phyloP scores from a whole-genome alignment of 2,797 vertebrate genomes.

The Microhierax caerulescens region DNA sequence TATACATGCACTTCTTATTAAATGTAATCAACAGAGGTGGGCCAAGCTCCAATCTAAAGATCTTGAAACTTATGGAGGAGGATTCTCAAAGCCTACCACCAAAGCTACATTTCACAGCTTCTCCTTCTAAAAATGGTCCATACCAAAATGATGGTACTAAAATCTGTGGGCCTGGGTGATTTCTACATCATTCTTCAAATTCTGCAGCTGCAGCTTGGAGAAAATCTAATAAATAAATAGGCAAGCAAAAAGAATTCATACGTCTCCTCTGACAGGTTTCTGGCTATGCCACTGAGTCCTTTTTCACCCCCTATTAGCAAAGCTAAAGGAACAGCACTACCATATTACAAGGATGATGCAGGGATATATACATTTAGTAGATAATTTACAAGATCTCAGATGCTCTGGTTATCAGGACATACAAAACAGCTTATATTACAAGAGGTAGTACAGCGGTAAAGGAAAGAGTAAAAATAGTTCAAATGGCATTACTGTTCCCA shows the following conservation, averaged over 20 bases:
- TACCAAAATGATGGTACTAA: not conserved
- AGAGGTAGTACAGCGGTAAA: not conserved
- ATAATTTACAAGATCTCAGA: not conserved
- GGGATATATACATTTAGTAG: not conserved
- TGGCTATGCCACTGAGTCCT: not conserved
- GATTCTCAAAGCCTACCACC: not conserved
- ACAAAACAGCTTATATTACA: not conserved
- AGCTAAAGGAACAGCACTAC: not conserved
- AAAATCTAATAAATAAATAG: not conserved
- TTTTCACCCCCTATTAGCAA: not conserved
- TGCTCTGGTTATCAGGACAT: not conserved
- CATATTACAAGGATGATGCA: not conserved
- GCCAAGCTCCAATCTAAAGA: not conserved
- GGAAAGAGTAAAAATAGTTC: not conserved
- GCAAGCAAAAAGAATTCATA: not conserved
- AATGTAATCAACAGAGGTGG: not conserved
- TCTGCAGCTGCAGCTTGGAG: not conserved
- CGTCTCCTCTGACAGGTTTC: not conserved
- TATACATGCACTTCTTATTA: not conserved
- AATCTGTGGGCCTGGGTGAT: not conserved
- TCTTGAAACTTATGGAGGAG: not conserved
- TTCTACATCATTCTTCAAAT: not conserved
- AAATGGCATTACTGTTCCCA: not conserved
- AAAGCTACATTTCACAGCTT: not conserved
- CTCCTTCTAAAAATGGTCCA: not conserved